Percentiles rank a stretch among this genome's conserved stretches.
phyloP scores from a whole-genome alignment of 2,797 vertebrate species.

The Podarcis lilfordi region DNA sequence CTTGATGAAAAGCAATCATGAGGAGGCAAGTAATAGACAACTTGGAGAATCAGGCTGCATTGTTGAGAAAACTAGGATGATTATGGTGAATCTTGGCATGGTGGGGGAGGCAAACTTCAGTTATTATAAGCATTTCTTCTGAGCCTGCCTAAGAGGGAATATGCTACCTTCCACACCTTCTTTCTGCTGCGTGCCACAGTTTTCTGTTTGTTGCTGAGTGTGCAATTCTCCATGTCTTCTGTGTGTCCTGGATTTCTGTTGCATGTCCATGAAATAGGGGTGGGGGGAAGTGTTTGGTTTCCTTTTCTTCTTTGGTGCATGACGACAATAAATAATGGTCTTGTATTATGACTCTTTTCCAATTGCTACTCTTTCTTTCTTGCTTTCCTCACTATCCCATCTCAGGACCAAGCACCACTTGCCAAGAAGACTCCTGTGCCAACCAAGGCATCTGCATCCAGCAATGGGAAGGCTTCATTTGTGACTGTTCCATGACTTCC shows the following conservation, averaged over 20 bases:
- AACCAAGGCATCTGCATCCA: constrained; percentile 98
- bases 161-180: constrained; percentile 66
- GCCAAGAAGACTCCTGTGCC: constrained; percentile 95
- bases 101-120: background rate
- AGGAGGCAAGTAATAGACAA: background rate
- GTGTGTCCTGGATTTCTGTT: constrained; percentile 62
- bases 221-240: constrained; percentile 58
- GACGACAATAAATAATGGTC: constrained; percentile 32
- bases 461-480: constrained; percentile 98
- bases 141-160: constrained; percentile 65
- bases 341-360: background rate
- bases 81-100: background rate
- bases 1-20: background rate
- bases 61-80: background rate
- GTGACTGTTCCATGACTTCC: constrained; percentile 97
- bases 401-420: constrained; percentile 94
- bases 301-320: constrained; percentile 59
- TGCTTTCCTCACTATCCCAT: constrained; percentile 37
- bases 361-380: constrained; percentile 17
- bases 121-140: background rate
- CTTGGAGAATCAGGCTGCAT: background rate
- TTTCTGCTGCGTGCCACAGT: constrained; percentile 56
- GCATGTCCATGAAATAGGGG: constrained; percentile 53
- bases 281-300: constrained; percentile 43
- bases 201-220: constrained; percentile 64